Evolutionary conservation across 1,140 invertebrate genomes (phyloP).

Genomic region (Samia ricini): DNA sequence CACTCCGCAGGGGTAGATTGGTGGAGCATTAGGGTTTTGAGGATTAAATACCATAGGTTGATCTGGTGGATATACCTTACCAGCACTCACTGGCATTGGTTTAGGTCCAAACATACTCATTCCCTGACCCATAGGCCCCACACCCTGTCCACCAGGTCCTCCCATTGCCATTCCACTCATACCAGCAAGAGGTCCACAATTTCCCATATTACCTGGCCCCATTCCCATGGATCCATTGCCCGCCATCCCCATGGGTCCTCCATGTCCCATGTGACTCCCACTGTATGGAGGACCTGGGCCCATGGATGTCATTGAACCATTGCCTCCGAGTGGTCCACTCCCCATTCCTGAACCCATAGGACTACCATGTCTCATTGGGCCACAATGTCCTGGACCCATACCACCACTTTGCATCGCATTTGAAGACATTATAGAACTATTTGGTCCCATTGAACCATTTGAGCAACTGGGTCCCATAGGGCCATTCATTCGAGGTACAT

Average conservation of each 20-base stretch:
- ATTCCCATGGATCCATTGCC: slow-evolving; percentile 76
- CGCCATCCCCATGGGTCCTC: slow-evolving; percentile 76
- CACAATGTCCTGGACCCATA: slow-evolving; percentile 73
- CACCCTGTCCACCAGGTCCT: slow-evolving; percentile 79
- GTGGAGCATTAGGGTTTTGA: slow-evolving; percentile 98
- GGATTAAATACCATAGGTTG: slow-evolving; percentile 99
- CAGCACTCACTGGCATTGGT: slow-evolving; percentile 93
- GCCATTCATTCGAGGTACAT: slow-evolving; percentile 74
- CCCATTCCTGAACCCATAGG: slow-evolving; percentile 73
- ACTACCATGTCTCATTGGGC: slow-evolving; percentile 76
- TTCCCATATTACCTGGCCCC: slow-evolving; percentile 79
- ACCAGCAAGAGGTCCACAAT: slow-evolving; percentile 78
- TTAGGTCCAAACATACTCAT: slow-evolving; percentile 82
- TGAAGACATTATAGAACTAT: slow-evolving; percentile 73
- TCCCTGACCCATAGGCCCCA: slow-evolving; percentile 80
- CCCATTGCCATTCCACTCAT: slow-evolving; percentile 82
- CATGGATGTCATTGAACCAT: slow-evolving; percentile 74
- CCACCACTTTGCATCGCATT: slow-evolving; percentile 72
- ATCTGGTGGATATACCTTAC: slow-evolving; percentile 96
- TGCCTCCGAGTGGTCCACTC: slow-evolving; percentile 72
- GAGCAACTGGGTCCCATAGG: slow-evolving; percentile 75
- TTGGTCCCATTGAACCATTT: slow-evolving; percentile 72
- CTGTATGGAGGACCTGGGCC: slow-evolving; percentile 70
- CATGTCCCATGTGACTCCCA: slow-evolving; percentile 69
- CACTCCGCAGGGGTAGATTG: slow-evolving; percentile 97